Evolutionary conservation across 2,113 vertebrate species (phyloP).

Genomic region (Calonectris borealis): DNA sequence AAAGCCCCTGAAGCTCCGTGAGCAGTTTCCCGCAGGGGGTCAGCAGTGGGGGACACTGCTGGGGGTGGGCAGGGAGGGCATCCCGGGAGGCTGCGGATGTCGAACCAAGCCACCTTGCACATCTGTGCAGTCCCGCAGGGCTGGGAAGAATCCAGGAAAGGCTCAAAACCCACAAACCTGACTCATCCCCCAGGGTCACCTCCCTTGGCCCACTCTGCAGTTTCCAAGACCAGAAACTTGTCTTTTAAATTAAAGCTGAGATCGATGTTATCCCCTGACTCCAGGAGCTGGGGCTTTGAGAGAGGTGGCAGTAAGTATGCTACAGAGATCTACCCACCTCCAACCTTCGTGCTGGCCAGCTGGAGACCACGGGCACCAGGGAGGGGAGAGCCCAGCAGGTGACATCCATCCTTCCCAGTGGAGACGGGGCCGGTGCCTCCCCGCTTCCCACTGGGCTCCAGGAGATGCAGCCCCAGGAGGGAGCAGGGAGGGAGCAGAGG

Average conservation of each 20-base stretch:
- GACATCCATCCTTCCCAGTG: not conserved
- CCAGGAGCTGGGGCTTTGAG: not conserved
- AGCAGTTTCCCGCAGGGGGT: not conserved
- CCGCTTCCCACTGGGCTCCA: not conserved
- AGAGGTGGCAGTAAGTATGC: not conserved
- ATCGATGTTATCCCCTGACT: not conserved
- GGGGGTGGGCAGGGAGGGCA: not conserved
- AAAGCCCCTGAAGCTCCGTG: not conserved
- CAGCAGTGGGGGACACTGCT: not conserved
- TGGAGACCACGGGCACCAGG: not conserved
- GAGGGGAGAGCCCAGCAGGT: not conserved
- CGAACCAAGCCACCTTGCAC: not conserved
- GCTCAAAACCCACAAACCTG: not conserved
- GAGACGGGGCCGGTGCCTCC: not conserved
- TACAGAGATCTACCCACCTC: constrained; percentile 7
- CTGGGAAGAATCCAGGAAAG: not conserved
- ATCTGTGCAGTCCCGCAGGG: not conserved
- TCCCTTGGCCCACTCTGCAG: not conserved
- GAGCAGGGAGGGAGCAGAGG: not conserved
- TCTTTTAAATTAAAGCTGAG: not conserved
- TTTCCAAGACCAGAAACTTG: not conserved
- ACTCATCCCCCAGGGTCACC: not conserved
- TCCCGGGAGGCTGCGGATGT: not conserved
- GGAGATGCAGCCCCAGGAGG: not conserved
- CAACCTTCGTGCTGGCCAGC: not conserved